phyloP scores from a whole-genome alignment of 2,797 vertebrate genomes.

The Prunella strophiata region DNA sequence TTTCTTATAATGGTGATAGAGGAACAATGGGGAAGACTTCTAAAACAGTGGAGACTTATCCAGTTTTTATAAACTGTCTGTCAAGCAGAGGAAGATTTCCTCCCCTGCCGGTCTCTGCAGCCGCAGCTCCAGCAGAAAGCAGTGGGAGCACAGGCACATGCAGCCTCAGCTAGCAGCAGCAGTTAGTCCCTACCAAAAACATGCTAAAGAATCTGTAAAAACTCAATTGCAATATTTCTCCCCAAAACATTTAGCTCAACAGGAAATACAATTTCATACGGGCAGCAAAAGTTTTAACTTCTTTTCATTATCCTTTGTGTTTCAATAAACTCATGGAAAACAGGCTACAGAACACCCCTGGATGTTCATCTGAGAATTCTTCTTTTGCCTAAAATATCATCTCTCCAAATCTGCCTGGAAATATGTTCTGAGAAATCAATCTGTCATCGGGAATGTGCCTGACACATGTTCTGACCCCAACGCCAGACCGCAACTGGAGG shows the following conservation, averaged over 20 bases:
- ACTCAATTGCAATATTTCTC: background rate
- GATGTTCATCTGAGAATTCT: background rate
- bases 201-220: background rate
- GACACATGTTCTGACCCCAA: background rate
- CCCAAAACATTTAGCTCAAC: background rate
- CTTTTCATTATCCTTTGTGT: background rate
- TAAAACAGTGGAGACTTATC: background rate
- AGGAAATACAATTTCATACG: background rate
- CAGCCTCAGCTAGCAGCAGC: background rate
- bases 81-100: background rate
- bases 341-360: background rate
- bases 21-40: background rate
- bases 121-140: background rate
- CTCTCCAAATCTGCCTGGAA: background rate
- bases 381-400: background rate
- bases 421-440: background rate
- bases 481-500: accelerated
- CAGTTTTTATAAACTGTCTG: background rate
- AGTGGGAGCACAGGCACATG: background rate
- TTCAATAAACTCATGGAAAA: background rate
- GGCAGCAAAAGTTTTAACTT: background rate
- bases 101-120: background rate
- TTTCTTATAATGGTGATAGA: background rate
- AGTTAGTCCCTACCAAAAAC: background rate
- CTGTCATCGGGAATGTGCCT: background rate